These are phyloP conservation scores for Tragelaphus imberbis DNA, from an alignment of 2,113 vertebrate species.

Conservation along the genomic window DNA sequence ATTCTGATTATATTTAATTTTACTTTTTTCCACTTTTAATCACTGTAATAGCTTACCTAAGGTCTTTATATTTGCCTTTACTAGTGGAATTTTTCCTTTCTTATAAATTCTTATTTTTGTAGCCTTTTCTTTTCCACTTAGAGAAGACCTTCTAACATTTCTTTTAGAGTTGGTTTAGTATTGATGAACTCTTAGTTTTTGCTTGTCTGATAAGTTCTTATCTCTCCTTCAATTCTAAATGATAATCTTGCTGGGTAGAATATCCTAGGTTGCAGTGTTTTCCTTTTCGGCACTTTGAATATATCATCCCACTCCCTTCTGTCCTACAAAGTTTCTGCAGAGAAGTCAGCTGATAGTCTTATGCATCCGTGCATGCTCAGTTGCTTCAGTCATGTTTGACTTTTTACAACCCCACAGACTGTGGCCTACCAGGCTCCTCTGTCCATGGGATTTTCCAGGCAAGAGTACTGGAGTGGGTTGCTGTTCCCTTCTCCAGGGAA, in stretches of 20 bases:
- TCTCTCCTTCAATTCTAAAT: neutral
- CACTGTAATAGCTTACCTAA: neutral
- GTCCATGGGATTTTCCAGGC: neutral
- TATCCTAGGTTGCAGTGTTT: neutral
- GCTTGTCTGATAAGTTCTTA: neutral
- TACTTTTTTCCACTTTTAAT: neutral
- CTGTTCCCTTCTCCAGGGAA: neutral
- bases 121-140: neutral
- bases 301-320: neutral
- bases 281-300: neutral
- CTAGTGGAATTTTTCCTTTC: neutral
- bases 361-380: neutral
- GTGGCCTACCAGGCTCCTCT: neutral
- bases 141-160: neutral
- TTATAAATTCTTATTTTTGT: neutral
- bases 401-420: neutral
- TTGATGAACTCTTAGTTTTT: neutral
- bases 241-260: neutral
- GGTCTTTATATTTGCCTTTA: neutral
- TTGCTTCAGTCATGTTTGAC: neutral
- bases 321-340: neutral
- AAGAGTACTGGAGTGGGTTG: neutral
- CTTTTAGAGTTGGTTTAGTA: neutral
- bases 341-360: neutral
- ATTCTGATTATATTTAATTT: neutral